Evolutionary conservation across 2,888 invertebrate species (phyloP).

Genomic region (Entomobrya multifasciata): DNA sequence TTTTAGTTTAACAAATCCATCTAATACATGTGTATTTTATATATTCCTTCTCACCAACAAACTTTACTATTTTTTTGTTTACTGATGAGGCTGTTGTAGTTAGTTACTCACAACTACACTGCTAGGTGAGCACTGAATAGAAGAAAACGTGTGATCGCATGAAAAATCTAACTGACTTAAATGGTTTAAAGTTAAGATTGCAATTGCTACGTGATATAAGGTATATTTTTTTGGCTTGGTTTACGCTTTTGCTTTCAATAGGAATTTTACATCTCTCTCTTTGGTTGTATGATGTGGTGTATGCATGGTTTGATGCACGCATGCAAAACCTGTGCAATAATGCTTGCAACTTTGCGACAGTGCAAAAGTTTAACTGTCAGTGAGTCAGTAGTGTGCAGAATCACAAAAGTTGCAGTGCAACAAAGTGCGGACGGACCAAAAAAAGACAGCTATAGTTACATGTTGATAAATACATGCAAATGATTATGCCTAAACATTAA

Average conservation of each 20-base stretch:
- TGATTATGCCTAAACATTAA: too few species aligned
- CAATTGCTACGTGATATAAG: slow-evolving; percentile 44
- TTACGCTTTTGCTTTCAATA: slow-evolving; percentile 45
- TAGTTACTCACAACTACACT: slow-evolving; percentile 63
- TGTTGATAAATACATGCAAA: too few species aligned
- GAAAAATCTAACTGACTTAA: slow-evolving; percentile 39
- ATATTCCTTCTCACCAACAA: slow-evolving; percentile 5
- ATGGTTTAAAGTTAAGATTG: not conserved
- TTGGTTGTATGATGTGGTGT: not conserved
- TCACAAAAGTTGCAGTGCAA: not conserved
- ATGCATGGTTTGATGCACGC: not conserved
- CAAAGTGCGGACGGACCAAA: not conserved
- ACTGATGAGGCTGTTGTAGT: slow-evolving; percentile 23
- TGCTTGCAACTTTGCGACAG: slow-evolving; percentile 38
- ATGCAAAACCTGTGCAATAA: slow-evolving; percentile 23
- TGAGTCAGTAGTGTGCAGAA: not conserved
- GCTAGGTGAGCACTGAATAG: slow-evolving; percentile 58
- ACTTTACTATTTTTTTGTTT: not conserved
- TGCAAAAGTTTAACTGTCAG: not conserved
- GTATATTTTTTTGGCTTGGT: not conserved
- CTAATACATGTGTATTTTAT: slow-evolving; percentile 2
- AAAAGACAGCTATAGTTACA: too few species aligned
- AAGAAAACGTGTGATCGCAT: slow-evolving; percentile 47
- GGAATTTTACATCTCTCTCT: not conserved
- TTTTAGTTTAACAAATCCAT: not conserved